These are phyloP conservation scores for Caloenas nicobarica DNA, from an alignment of 2,113 vertebrate genomes.

Conservation along the genomic window DNA sequence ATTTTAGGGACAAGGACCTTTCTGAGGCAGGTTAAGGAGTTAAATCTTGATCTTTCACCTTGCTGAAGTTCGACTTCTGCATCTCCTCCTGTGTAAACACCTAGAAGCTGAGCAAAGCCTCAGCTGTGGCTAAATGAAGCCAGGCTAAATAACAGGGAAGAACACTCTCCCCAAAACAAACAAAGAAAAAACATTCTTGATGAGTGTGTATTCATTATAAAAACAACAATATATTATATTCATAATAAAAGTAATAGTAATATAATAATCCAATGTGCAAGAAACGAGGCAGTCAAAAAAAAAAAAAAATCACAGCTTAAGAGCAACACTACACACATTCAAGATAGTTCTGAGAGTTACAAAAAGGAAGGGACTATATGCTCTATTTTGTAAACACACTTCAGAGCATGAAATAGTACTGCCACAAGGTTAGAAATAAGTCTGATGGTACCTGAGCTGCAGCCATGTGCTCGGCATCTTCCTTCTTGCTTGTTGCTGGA, in stretches of 20 bases:
- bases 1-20: not conserved
- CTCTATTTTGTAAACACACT: not conserved
- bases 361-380: not conserved
- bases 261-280: not conserved
- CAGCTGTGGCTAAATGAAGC: not conserved
- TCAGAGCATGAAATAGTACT: not conserved
- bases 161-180: not conserved
- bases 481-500: constrained; percentile 95
- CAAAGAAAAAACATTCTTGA: not conserved
- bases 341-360: not conserved
- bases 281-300: not conserved
- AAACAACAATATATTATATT: not conserved
- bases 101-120: not conserved
- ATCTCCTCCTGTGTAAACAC: not conserved
- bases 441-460: constrained; percentile 87
- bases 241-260: not conserved
- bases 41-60: not conserved
- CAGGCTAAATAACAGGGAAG: not conserved
- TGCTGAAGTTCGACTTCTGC: not conserved
- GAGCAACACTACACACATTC: not conserved
- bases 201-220: not conserved
- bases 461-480: constrained; percentile 96
- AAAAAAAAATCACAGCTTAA: not conserved
- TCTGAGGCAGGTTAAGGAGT: not conserved
- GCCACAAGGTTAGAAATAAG: not conserved